Percentiles rank a stretch among this genome's conserved stretches.
Evolutionary conservation across 2,113 vertebrate species (phyloP).

Genomic region (Oxygymnocypris stewartii): DNA sequence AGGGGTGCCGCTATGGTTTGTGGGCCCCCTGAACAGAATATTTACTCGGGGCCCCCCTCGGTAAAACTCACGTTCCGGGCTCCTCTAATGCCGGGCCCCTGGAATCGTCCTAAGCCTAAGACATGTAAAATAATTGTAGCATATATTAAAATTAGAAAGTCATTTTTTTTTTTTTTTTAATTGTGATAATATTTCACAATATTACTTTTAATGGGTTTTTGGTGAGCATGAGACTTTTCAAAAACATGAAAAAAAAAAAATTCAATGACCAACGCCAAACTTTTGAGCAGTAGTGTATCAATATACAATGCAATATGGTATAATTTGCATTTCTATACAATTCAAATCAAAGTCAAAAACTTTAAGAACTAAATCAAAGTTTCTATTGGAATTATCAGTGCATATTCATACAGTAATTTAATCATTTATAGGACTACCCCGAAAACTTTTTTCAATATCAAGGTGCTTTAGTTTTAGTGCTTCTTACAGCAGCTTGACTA

Average conservation of each 20-base stretch:
- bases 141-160: too few species aligned
- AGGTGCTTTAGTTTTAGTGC: background rate
- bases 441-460: conserved; percentile 6
- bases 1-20: too few species aligned
- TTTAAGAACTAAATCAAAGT: conserved; percentile 8
- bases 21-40: too few species aligned
- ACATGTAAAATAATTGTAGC: too few species aligned
- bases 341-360: background rate
- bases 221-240: background rate
- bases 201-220: background rate
- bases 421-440: background rate
- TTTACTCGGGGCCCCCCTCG: too few species aligned
- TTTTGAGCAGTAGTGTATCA: background rate
- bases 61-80: too few species aligned
- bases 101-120: too few species aligned
- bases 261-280: background rate
- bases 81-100: too few species aligned
- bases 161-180: background rate
- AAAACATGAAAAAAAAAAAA: background rate
- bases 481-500: background rate
- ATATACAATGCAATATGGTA: too few species aligned
- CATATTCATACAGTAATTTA: background rate
- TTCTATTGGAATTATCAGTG: background rate
- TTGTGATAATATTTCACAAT: background rate
- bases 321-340: background rate